A percentile compares a stretch with the other conserved stretches of the same genome.
phyloP scores from a whole-genome alignment of 2,113 vertebrate species.

The Lucifuga dentata region DNA sequence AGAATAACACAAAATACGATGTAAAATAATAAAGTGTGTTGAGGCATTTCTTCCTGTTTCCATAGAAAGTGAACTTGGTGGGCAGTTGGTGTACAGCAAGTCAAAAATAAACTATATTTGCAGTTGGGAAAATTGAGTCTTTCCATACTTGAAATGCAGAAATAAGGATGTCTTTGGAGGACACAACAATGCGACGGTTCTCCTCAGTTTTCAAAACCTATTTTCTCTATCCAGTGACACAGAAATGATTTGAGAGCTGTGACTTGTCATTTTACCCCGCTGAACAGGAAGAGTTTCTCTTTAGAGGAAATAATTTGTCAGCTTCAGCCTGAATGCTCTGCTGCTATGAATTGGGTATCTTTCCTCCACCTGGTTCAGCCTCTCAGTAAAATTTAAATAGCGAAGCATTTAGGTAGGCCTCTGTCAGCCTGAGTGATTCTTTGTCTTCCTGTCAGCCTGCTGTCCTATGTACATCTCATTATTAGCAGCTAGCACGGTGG shows the following conservation, averaged over 20 bases:
- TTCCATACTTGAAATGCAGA: neutral
- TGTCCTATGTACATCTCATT: slow-evolving; percentile 29
- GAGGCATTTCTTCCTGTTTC: too few species aligned
- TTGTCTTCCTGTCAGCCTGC: slow-evolving; percentile 25
- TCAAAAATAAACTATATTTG: too few species aligned
- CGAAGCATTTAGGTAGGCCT: slow-evolving; percentile 34
- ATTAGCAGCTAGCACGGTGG: slow-evolving; percentile 30
- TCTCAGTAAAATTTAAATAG: slow-evolving; percentile 29
- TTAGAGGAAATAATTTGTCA: slow-evolving; percentile 38
- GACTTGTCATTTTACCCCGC: slow-evolving; percentile 1
- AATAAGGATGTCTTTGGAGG: neutral
- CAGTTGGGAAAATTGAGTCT: neutral
- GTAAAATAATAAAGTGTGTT: too few species aligned
- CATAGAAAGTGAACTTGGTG: too few species aligned
- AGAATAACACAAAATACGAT: too few species aligned
- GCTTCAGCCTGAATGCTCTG: neutral
- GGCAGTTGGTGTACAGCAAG: neutral
- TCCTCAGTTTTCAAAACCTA: neutral
- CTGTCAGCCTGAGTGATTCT: slow-evolving; percentile 15
- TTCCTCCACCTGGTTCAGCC: slow-evolving; percentile 4
- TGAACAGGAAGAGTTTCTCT: slow-evolving; percentile 4
- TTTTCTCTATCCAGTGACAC: slow-evolving; percentile 1
- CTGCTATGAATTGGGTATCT: slow-evolving; percentile 13
- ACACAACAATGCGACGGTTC: neutral
- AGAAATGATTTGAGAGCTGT: slow-evolving; percentile 6